Evolutionary conservation across 2,797 vertebrate genomes (phyloP).

Genomic region (Menidia menidia): DNA sequence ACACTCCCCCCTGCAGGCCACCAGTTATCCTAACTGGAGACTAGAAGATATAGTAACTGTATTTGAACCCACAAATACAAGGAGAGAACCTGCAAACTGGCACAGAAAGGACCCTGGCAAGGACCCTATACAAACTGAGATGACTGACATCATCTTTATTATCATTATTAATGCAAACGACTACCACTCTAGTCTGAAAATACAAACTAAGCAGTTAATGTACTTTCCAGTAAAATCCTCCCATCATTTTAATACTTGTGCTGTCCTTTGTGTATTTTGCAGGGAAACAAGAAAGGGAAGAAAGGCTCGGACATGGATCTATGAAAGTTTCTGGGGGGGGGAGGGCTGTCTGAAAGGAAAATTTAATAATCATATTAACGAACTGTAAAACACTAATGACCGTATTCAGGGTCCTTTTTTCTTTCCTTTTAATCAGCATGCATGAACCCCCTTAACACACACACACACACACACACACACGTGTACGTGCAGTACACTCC

Average conservation of each 20-base stretch:
- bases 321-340: constrained; percentile 70
- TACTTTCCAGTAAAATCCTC: background rate
- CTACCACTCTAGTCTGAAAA: background rate
- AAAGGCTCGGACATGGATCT: constrained; percentile 86
- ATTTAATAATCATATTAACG: constrained; percentile 45
- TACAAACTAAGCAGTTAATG: background rate
- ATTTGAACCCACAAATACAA: too few species aligned
- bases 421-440: constrained; percentile 21
- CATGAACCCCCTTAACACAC: constrained; percentile 51
- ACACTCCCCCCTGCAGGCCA: too few species aligned
- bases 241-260: background rate
- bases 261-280: constrained; percentile 43
- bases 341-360: constrained; percentile 44
- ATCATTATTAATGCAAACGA: too few species aligned
- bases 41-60: too few species aligned
- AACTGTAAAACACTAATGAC: constrained; percentile 33
- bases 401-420: constrained; percentile 72
- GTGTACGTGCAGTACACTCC: constrained; percentile 22
- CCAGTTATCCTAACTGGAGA: too few species aligned
- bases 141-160: too few species aligned
- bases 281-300: constrained; percentile 90
- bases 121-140: too few species aligned
- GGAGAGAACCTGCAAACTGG: too few species aligned
- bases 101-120: too few species aligned
- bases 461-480: constrained; percentile 39